phyloP scores from a whole-genome alignment of 2,113 vertebrate species.

The Saguinus imperator region DNA sequence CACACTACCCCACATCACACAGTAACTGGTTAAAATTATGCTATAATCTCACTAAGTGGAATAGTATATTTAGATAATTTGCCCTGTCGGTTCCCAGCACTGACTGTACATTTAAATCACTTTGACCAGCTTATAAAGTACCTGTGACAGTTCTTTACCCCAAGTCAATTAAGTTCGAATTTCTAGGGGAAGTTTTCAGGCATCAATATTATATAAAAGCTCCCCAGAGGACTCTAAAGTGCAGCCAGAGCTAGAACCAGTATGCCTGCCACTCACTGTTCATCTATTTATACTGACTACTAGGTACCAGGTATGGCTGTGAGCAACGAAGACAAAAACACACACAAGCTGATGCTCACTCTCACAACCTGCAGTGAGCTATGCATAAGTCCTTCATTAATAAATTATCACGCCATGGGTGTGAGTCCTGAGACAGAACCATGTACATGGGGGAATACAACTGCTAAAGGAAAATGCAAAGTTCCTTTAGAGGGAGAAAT shows the following conservation, averaged over 20 bases:
- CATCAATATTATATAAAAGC: rapidly evolving
- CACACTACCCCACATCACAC: background rate
- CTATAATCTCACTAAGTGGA: background rate
- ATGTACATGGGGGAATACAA: rapidly evolving
- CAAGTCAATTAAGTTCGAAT: background rate
- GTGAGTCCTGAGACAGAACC: rapidly evolving
- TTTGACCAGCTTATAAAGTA: background rate
- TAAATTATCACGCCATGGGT: rapidly evolving
- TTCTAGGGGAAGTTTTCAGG: background rate
- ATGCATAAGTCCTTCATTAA: background rate
- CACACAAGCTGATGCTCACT: rapidly evolving
- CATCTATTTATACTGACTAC: background rate
- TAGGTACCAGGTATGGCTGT: no score
- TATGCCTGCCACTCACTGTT: rapidly evolving
- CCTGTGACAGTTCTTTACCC: background rate
- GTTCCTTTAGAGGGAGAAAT: background rate
- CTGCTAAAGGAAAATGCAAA: rapidly evolving
- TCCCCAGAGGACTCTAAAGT: background rate
- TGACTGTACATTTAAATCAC: background rate
- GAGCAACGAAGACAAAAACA: rapidly evolving
- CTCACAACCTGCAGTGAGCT: background rate
- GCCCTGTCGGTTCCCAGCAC: background rate
- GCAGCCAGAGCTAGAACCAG: background rate
- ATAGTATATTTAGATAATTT: background rate
- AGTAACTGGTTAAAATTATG: background rate